Evolutionary conservation across 2,888 invertebrate species (phyloP).

Genomic region (Adela reaumurella): DNA sequence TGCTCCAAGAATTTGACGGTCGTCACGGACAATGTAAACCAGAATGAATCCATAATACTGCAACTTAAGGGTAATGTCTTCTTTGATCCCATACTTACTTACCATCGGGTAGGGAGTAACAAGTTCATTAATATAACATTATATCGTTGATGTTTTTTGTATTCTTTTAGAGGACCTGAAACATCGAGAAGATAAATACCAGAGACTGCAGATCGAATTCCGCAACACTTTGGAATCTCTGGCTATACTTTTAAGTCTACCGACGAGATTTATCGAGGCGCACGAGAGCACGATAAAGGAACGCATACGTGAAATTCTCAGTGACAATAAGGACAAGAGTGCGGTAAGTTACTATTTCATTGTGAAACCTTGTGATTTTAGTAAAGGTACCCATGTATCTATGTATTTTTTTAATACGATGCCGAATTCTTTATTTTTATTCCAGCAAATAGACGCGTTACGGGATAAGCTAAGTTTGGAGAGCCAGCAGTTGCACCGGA

Average conservation of each 20-base stretch:
- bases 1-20: slow-evolving; percentile 63
- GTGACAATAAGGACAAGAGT: slow-evolving; percentile 73
- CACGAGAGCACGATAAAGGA: slow-evolving; percentile 77
- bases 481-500: slow-evolving; percentile 67
- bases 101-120: no score
- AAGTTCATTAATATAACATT: no score
- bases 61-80: slow-evolving; percentile 66
- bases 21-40: slow-evolving; percentile 65
- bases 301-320: slow-evolving; percentile 69
- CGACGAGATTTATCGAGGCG: slow-evolving; percentile 71
- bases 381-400: neutral
- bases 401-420: neutral
- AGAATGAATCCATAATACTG: slow-evolving; percentile 64
- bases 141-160: slow-evolving; percentile 1
- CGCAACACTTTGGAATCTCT: slow-evolving; percentile 68
- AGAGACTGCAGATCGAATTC: slow-evolving; percentile 63
- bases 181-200: slow-evolving; percentile 65
- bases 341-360: slow-evolving; percentile 64
- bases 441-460: slow-evolving; percentile 70
- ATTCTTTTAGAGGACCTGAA: slow-evolving; percentile 61
- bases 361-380: no score
- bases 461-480: slow-evolving; percentile 73
- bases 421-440: neutral
- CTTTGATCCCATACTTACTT: neutral
- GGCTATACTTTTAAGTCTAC: slow-evolving; percentile 66